These are phyloP conservation scores for Phainopepla nitens DNA, from an alignment of 2,113 vertebrate genomes.

Conservation along the genomic window DNA sequence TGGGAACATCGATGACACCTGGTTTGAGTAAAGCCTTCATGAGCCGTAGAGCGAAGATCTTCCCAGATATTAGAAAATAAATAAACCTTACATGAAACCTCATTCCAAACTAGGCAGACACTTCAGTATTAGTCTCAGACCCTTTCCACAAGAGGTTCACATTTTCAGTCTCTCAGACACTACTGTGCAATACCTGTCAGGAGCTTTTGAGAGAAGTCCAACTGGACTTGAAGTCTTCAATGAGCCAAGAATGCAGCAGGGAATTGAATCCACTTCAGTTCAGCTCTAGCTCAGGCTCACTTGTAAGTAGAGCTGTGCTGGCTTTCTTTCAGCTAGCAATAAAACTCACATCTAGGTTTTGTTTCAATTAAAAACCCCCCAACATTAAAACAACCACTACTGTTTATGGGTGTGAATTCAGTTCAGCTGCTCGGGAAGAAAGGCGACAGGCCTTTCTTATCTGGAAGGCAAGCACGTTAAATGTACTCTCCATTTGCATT, in stretches of 20 bases:
- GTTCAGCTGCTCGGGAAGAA: not conserved
- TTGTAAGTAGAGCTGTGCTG: not conserved
- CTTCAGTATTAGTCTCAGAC: not conserved
- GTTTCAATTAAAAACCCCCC: not conserved
- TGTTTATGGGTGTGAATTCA: not conserved
- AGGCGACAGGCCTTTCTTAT: not conserved
- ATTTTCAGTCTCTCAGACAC: not conserved
- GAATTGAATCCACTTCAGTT: not conserved
- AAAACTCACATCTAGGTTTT: not conserved
- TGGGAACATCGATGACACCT: fast-evolving
- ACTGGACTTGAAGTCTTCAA: not conserved
- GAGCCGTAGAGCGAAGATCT: not conserved
- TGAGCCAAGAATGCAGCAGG: not conserved
- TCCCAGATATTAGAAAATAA: not conserved
- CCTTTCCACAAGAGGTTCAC: not conserved
- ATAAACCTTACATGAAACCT: not conserved
- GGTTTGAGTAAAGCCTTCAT: not conserved
- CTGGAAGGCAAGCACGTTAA: not conserved
- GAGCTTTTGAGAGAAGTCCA: not conserved
- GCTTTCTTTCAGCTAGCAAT: not conserved
- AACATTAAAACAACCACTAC: not conserved
- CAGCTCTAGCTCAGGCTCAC: not conserved
- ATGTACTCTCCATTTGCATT: not conserved
- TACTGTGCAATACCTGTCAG: not conserved
- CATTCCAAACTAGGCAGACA: not conserved